Evolutionary conservation across 2,888 invertebrate species (phyloP), one percentile per base, ranked within the genome.

Genomic region (Macrophya annulata): DNA sequence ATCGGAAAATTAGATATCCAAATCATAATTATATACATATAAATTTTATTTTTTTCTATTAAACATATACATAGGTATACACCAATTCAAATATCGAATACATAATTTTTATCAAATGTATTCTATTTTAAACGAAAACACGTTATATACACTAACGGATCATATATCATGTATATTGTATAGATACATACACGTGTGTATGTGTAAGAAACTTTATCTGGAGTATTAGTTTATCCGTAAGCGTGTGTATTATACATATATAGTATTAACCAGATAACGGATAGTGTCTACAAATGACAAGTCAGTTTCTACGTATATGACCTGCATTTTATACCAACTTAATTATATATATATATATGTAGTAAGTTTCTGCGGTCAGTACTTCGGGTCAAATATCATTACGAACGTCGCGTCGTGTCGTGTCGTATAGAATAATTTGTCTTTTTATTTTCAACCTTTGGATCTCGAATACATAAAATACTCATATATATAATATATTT

Each of bases 251-350:
- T 62, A 21, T 59, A 5, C 4, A 15, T 59, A 59, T 8, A 8
- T 25, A 2, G 62, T 25, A 12, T 31, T 31, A 31, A 68, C 21
- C n/a, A 40, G 71, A 72, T 72, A 72, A 72, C 43, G 43, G 5
- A 17, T 72, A 43, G 40, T 43, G 6, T 72, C 17, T 40, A 71
- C 12, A 40, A 8, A 40, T 40, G 37, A 40, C 37, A 71, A 40
- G 71, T 17, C 71, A 15, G 21, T 45, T 74, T 74, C 43, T 74
- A 74, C 45, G 45, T 45, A 45, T 68, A 37, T 74, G 72, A 74
- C 43, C 72, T 74, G 72, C 45, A 74, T 74, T 74, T 45, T 17
- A 43, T 74, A 45, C 10, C 21, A 45, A 74, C 45, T 31, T 9
- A 25, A 68, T 31, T 25, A 17, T 45, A 3, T 21, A 10, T 25